phyloP scores from a whole-genome alignment of 2,113 vertebrate species.

The Atlantisia rogersi region DNA sequence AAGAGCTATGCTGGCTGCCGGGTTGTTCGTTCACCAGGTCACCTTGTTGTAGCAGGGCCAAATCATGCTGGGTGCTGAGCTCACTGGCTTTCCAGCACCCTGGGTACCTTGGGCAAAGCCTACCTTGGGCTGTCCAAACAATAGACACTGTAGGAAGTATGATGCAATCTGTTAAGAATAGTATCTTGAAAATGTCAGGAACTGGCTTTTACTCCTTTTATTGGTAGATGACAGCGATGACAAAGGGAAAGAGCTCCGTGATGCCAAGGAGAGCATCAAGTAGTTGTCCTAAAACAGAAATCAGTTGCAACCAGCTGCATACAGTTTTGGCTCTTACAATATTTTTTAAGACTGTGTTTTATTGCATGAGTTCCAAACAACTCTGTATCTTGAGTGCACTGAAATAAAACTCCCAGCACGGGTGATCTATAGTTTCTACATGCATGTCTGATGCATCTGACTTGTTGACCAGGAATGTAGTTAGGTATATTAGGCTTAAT shows the following conservation, averaged over 20 bases:
- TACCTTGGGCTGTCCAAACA: neutral
- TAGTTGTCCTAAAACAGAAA: neutral
- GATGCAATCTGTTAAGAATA: slow-evolving; percentile 14
- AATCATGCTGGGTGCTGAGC: slow-evolving; percentile 24
- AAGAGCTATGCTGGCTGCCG: neutral
- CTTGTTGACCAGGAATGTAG: neutral
- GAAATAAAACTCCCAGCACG: neutral
- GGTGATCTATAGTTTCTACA: neutral
- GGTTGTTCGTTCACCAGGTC: neutral
- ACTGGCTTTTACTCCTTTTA: neutral
- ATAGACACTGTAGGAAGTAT: neutral
- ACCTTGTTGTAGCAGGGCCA: slow-evolving; percentile 31
- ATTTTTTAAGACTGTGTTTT: neutral
- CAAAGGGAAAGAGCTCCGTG: neutral
- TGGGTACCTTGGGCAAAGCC: neutral
- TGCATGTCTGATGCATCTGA: neutral
- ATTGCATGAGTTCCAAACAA: neutral
- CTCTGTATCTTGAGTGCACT: neutral
- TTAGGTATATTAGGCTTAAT: neutral
- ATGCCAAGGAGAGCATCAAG: neutral
- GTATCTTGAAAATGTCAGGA: slow-evolving; percentile 6
- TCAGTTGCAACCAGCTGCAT: neutral
- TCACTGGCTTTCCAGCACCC: neutral
- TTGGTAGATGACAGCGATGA: neutral
- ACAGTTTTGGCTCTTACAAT: neutral